Evolutionary conservation across 2,113 vertebrate species (phyloP).

Genomic region (Campylomormyrus tamandua): DNA sequence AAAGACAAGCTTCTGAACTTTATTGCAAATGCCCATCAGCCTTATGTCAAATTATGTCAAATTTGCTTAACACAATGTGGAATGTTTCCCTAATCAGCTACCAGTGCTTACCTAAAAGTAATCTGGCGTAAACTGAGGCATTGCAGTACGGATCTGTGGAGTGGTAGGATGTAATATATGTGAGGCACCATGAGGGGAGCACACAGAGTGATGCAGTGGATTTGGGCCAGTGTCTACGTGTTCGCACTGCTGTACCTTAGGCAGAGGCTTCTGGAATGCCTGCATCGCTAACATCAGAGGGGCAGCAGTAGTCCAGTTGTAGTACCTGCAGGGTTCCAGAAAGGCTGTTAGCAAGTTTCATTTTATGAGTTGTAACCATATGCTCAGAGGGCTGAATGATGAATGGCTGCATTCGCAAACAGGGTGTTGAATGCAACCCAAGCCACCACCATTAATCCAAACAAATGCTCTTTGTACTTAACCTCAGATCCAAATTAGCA

Average conservation of each 20-base stretch:
- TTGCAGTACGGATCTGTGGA: background rate
- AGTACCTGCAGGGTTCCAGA: constrained; percentile 64
- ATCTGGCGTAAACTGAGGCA: background rate
- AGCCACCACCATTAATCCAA: background rate
- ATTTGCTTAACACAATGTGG: background rate
- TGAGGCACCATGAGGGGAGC: background rate
- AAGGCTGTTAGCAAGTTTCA: background rate
- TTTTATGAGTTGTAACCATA: background rate
- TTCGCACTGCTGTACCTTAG: constrained; percentile 69
- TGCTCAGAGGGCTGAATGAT: background rate
- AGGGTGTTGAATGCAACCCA: background rate
- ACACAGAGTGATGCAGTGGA: background rate
- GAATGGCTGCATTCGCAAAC: background rate
- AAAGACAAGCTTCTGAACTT: background rate
- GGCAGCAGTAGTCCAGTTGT: constrained; percentile 89
- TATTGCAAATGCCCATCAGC: background rate
- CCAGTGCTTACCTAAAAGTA: background rate
- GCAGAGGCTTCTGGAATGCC: constrained; percentile 93
- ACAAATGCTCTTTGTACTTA: background rate
- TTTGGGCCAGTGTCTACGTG: background rate
- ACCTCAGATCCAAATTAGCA: background rate
- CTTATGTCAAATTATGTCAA: background rate
- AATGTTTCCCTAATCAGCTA: background rate
- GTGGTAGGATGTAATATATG: background rate
- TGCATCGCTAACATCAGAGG: constrained; percentile 90